These are phyloP conservation scores for Gavialis gangeticus DNA, from an alignment of 2,113 vertebrate genomes.

Conservation along the genomic window DNA sequence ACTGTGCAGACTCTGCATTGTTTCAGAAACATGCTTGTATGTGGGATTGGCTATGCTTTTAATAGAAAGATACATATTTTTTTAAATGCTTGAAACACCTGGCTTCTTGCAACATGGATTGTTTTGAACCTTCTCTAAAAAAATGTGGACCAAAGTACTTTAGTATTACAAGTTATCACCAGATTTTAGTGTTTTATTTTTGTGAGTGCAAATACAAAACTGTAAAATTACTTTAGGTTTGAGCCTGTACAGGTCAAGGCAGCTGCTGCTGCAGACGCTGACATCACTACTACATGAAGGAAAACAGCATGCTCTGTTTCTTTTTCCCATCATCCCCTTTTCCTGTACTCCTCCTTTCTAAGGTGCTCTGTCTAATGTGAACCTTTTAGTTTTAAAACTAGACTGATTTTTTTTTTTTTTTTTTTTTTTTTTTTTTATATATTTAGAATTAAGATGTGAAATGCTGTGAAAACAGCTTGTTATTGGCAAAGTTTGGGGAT, in stretches of 20 bases:
- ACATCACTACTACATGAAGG: constrained; percentile 80
- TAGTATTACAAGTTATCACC: neutral
- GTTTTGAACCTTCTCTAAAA: constrained; percentile 17
- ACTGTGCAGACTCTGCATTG: constrained; percentile 64
- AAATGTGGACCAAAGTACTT: neutral
- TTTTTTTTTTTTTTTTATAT: too few relatives aligned
- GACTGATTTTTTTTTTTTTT: rapidly evolving
- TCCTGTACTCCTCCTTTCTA: neutral
- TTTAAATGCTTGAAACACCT: constrained; percentile 32
- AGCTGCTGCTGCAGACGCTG: constrained; percentile 72
- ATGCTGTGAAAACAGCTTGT: neutral
- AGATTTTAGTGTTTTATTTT: neutral
- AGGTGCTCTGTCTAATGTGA: neutral
- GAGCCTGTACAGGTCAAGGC: constrained; percentile 71
- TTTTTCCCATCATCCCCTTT: constrained; percentile 1
- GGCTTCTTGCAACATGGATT: neutral
- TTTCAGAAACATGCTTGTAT: constrained; percentile 1
- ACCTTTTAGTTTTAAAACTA: neutral
- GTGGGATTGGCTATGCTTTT: constrained; percentile 44
- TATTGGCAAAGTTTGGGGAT: neutral
- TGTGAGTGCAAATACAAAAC: neutral
- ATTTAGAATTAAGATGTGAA: neutral
- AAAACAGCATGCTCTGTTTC: constrained; percentile 61
- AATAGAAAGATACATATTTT: constrained; percentile 19
- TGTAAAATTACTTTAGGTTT: constrained; percentile 45